A percentile compares a stretch with the other conserved stretches of the same genome.
These are phyloP conservation scores for Ceratotherium simum DNA, from an alignment of 2,113 vertebrate species.

Conservation along the genomic window DNA sequence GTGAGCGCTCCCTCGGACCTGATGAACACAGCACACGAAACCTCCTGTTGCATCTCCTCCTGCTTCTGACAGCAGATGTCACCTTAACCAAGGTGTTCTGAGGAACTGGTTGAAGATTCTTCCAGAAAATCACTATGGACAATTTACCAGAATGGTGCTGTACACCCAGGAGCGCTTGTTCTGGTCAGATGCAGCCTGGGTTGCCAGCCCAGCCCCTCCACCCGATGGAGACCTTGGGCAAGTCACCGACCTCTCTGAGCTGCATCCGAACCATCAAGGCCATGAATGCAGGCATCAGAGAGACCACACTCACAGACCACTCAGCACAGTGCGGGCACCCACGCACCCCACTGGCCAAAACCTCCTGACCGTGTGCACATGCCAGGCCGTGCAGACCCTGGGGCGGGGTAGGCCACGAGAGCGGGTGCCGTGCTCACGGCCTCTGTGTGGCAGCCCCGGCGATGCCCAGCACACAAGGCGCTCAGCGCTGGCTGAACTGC, in stretches of 20 bases:
- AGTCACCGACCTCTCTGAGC: fast-evolving
- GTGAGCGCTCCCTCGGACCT: fast-evolving
- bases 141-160: fast-evolving
- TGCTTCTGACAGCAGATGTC: fast-evolving
- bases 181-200: fast-evolving
- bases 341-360: fast-evolving
- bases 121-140: neutral
- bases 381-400: neutral
- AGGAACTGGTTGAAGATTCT: fast-evolving
- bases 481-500: fast-evolving
- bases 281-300: fast-evolving
- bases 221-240: fast-evolving
- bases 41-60: fast-evolving
- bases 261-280: neutral
- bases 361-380: neutral
- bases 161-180: fast-evolving
- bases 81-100: neutral
- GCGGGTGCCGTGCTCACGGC: too few relatives aligned
- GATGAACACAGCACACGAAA: fast-evolving
- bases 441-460: fast-evolving
- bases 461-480: fast-evolving
- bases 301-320: fast-evolving
- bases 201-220: fast-evolving
- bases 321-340: neutral
- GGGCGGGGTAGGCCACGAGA: neutral